Evolutionary conservation across 2,888 invertebrate genomes (phyloP).

Genomic region (Drosophila putrida): DNA sequence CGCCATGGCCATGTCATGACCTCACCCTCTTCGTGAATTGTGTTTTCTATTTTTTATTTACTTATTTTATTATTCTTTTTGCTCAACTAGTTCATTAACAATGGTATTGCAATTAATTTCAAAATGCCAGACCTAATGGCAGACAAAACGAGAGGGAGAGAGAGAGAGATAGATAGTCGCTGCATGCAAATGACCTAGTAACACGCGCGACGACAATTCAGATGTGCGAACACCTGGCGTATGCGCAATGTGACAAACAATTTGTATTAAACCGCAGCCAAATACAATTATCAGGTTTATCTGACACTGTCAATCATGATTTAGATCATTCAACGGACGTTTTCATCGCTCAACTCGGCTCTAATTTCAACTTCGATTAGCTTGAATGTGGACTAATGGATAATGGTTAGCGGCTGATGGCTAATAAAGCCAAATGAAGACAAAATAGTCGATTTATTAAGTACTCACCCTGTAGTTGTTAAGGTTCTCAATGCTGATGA

Average conservation of each 20-base stretch:
- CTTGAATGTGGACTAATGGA: constrained; percentile 6
- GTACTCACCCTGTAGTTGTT: constrained; percentile 11
- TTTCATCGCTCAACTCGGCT: constrained; percentile 10
- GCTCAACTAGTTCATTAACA: constrained; percentile 68
- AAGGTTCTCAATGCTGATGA: not conserved
- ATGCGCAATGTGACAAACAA: constrained; percentile 50
- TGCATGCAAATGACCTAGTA: constrained; percentile 40
- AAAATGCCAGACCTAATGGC: constrained; percentile 44
- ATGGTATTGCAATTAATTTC: constrained; percentile 66
- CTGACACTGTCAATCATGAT: constrained; percentile 49
- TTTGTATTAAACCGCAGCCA: constrained; percentile 45
- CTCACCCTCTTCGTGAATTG: constrained; percentile 19
- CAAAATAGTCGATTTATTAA: not conserved
- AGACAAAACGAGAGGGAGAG: not conserved
- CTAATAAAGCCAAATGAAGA: constrained; percentile 5
- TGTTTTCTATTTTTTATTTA: constrained; percentile 15
- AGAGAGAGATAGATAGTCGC: not conserved
- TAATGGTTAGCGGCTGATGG: constrained; percentile 2
- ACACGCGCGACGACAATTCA: constrained; percentile 37
- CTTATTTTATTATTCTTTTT: constrained; percentile 18
- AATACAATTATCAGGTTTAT: constrained; percentile 54
- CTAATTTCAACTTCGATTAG: constrained; percentile 20
- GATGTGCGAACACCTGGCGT: constrained; percentile 52
- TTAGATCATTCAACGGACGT: constrained; percentile 23
- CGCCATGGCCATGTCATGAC: constrained; percentile 50